These are phyloP conservation scores for Lerista edwardsae DNA, from an alignment of 2,797 vertebrate genomes.

Conservation along the genomic window DNA sequence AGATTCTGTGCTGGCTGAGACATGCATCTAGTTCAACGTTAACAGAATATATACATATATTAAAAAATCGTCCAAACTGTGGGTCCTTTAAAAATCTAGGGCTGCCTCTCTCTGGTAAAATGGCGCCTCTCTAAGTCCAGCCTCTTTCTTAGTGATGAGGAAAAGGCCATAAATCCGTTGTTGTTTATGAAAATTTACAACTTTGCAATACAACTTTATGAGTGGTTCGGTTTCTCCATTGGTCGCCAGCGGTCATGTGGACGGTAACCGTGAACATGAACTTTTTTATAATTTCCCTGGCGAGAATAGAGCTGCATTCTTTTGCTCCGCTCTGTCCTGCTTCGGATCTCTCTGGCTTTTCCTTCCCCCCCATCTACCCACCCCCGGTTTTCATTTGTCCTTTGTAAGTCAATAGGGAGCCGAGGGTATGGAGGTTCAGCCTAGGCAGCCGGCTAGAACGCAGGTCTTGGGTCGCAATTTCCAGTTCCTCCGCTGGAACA, in stretches of 20 bases:
- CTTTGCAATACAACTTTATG: constrained; percentile 98
- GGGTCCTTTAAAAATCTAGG: constrained; percentile 70
- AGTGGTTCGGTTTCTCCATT: constrained; percentile 89
- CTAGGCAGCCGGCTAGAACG: constrained; percentile 63
- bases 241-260: constrained; percentile 91
- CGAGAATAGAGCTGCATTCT: constrained; percentile 94
- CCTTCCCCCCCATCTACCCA: constrained; percentile 55
- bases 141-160: constrained; percentile 87
- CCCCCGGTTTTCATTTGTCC: constrained; percentile 70
- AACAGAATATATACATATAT: constrained; percentile 49
- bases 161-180: constrained; percentile 98
- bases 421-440: constrained; percentile 69
- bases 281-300: constrained; percentile 99
- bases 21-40: constrained; percentile 58
- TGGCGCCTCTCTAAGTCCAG: constrained; percentile 93
- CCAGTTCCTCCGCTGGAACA: constrained; percentile 74
- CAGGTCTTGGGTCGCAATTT: constrained; percentile 70
- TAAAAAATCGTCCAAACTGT: constrained; percentile 62
- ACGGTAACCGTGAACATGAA: constrained; percentile 95
- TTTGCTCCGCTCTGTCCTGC: constrained; percentile 85
- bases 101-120: constrained; percentile 87
- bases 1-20: constrained; percentile 21
- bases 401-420: constrained; percentile 80
- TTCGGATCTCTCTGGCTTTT: constrained; percentile 82
- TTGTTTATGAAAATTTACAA: constrained; percentile 99